Conservation (phyloP, 2,888 invertebrate genomes). For the Lumbricus terrestris region DNA sequence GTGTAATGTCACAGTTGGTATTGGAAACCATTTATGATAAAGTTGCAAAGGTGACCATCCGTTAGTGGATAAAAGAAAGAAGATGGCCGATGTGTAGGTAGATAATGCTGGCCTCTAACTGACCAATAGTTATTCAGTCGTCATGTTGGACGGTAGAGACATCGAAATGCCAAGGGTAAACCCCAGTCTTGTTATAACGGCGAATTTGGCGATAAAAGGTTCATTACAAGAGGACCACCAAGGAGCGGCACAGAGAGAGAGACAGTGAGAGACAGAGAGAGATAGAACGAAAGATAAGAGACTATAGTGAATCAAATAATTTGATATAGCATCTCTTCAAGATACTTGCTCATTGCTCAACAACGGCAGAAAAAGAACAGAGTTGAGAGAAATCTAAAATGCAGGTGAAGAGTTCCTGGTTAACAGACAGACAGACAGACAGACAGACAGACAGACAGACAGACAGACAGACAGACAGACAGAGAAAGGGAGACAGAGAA, state of each 20-base stretch:
- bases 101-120: neutral
- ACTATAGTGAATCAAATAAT: too few species aligned
- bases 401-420: too few species aligned
- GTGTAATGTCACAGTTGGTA: neutral
- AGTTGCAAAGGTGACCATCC: too few species aligned
- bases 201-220: neutral
- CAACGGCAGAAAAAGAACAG: too few species aligned
- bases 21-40: neutral
- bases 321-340: too few species aligned
- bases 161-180: too few species aligned
- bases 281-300: too few species aligned
- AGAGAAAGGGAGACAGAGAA: neutral
- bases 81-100: neutral
- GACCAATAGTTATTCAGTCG: neutral
- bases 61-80: neutral
- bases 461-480: neutral
- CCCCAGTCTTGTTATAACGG: neutral
- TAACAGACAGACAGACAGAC: neutral
- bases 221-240: neutral
- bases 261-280: too few species aligned
- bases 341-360: too few species aligned
- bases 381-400: too few species aligned
- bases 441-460: neutral
- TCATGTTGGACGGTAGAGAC: neutral
- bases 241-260: neutral